Conservation (phyloP, 2,113 vertebrate genomes). For the Brachypodius melanocephalos region DNA sequence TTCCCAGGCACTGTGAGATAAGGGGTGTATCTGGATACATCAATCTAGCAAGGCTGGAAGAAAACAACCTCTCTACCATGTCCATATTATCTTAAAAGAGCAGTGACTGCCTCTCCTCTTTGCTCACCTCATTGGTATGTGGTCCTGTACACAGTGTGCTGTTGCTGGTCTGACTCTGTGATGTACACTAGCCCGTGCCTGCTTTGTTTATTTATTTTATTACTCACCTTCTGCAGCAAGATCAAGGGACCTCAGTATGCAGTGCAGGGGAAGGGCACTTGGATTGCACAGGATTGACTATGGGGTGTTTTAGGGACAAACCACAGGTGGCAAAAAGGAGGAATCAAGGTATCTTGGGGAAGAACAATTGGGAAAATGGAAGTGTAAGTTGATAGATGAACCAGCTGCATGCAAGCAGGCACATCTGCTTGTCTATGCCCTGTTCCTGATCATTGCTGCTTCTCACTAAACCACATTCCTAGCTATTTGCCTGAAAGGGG, state of each 20-base stretch:
- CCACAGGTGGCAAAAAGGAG: neutral
- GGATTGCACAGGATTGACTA: neutral
- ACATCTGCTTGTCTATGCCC: neutral
- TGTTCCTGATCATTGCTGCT: neutral
- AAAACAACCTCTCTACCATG: neutral
- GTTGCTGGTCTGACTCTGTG: neutral
- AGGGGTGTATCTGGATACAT: neutral
- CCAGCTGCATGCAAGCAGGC: accelerated
- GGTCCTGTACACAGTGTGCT: neutral
- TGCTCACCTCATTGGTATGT: neutral
- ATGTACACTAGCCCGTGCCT: neutral
- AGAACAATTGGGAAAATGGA: neutral
- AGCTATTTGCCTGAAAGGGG: neutral
- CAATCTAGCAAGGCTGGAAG: neutral
- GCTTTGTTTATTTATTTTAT: neutral
- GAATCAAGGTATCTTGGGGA: neutral
- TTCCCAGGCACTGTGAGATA: neutral
- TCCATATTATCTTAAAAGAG: neutral
- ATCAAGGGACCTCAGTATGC: neutral
- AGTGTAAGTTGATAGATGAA: neutral
- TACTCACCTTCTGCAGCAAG: neutral
- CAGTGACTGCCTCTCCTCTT: neutral
- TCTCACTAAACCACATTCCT: neutral
- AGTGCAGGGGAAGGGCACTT: neutral
- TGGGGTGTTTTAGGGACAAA: neutral